Percentiles rank a stretch among this genome's conserved stretches.
Evolutionary conservation across 2,888 invertebrate species (phyloP).

Genomic region (Drosophila formosana): DNA sequence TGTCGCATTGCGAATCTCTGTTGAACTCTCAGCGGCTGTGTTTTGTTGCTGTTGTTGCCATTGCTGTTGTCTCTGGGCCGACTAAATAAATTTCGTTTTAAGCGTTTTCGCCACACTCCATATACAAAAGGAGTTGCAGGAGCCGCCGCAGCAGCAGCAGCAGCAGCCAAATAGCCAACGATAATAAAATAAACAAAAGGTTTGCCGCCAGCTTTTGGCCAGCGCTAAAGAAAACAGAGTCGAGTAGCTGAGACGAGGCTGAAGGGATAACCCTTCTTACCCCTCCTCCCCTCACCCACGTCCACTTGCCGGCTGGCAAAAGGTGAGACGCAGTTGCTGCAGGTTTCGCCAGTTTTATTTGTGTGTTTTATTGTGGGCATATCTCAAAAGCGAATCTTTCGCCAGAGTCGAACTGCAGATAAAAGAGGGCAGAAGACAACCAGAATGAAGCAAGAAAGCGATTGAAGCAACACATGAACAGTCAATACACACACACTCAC

Average conservation of each 20-base stretch:
- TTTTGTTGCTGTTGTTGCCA: slow-evolving; percentile 21
- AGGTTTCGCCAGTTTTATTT: slow-evolving; percentile 77
- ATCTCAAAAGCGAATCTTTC: slow-evolving; percentile 78
- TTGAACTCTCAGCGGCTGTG: slow-evolving; percentile 15
- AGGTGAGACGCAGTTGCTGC: slow-evolving; percentile 73
- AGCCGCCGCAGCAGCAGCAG: slow-evolving; percentile 39
- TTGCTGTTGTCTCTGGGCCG: slow-evolving; percentile 53
- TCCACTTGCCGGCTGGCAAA: slow-evolving; percentile 16
- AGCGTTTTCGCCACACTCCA: slow-evolving; percentile 83
- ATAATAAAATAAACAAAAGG: slow-evolving; percentile 79
- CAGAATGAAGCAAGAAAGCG: slow-evolving; percentile 25
- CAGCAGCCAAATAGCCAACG: slow-evolving; percentile 73
- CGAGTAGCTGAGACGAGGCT: slow-evolving; percentile 48
- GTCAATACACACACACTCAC: slow-evolving; percentile 11
- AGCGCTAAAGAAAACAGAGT: slow-evolving; percentile 59
- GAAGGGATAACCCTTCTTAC: slow-evolving; percentile 1
- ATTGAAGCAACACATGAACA: slow-evolving; percentile 44
- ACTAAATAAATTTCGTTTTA: slow-evolving; percentile 83
- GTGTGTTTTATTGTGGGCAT: slow-evolving; percentile 79
- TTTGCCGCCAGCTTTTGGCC: slow-evolving; percentile 68
- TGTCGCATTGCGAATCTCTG: slow-evolving; percentile 78
- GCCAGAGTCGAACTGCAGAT: slow-evolving; percentile 62
- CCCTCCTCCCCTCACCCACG: no score
- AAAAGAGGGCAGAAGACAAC: slow-evolving; percentile 40
- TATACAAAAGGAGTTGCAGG: slow-evolving; percentile 74